Base-by-base conservation (phyloP, 2,888 invertebrate species). In the Drosophila niveifrons region DNA sequence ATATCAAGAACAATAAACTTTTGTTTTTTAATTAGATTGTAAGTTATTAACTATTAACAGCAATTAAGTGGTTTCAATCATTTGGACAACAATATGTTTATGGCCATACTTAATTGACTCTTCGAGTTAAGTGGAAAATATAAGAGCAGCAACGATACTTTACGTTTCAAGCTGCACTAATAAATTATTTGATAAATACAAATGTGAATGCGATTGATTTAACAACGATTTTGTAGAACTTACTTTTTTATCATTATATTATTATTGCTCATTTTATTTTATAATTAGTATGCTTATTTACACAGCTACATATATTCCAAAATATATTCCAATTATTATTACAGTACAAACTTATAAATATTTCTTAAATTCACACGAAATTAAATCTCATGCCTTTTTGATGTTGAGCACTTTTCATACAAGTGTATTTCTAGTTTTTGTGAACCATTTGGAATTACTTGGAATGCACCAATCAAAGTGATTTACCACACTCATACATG, bases 401-500 rank as follows among this genome's bases (percentile, higher is more conserved):
- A 23, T 23, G 23, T 23, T 1, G 0, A 23, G 23, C 23, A 23
- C 23, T 31, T 9, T 31, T 36, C 36, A 36, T 11, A n/a, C 36
- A n/a, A 3, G 6, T 36, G 15, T 8, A 8, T 36, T 17, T 8
- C 1, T 3, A 15, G 0, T n/a, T 8, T 1, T 10, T 23, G 23
- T 31, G n/a, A 36, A 13, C 10, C 15, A 15, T 31, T 29, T n/a
- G 2, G 4, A 18, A 23, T 4, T 3, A 13, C 13, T 53, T 29
- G 8, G 6, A 3, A 31, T 7, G 44, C 34, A 9, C 56, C 56
- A 56, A 46, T 56, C 56, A 46, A n/a, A 56, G 11, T n/a, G 31
- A n/a, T 34, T 56, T 18, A 15, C n/a, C 9, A 31, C 43, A 55
- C 55, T 13, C n/a, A 17, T n/a, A 56, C 55, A 29, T 4, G 10